Evolutionary conservation across 2,113 vertebrate species (phyloP).

Genomic region (Eulemur macaco): DNA sequence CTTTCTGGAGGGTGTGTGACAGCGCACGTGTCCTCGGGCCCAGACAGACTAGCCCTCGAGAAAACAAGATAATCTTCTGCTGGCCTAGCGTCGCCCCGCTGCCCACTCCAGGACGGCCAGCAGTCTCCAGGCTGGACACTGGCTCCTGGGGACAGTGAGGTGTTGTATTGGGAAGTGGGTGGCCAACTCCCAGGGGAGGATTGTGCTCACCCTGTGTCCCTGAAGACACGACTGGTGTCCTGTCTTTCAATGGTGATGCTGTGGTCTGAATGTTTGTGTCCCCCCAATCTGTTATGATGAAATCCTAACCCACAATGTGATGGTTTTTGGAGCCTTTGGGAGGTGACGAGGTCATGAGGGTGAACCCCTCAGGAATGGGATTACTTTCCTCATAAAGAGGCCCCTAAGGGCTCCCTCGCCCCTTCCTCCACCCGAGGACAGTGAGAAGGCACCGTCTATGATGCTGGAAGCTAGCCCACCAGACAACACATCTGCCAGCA

Average conservation of each 20-base stretch:
- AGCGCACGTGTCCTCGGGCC: accelerated
- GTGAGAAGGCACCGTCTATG: not conserved
- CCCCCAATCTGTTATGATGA: no score
- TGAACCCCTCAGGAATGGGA: not conserved
- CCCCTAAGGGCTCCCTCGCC: not conserved
- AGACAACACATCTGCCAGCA: not conserved
- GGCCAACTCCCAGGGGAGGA: no score
- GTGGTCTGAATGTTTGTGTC: not conserved
- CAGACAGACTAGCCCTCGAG: not conserved
- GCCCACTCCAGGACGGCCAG: no score
- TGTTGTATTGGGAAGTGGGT: no score
- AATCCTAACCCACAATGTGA: no score
- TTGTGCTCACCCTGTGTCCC: not conserved
- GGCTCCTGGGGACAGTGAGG: not conserved
- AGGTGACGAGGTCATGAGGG: not conserved
- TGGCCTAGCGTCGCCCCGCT: not conserved
- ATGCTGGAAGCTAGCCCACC: not conserved
- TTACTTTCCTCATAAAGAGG: not conserved
- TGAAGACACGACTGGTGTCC: not conserved
- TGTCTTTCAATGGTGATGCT: not conserved
- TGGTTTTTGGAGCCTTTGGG: not conserved
- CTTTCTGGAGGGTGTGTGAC: not conserved
- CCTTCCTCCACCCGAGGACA: not conserved
- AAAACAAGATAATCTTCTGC: not conserved
- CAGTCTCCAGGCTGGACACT: accelerated